A percentile compares a stretch with the other conserved stretches of the same genome.
These are phyloP conservation scores for Danaus chrysippus DNA, from an alignment of 2,888 invertebrate species.

Conservation along the genomic window DNA sequence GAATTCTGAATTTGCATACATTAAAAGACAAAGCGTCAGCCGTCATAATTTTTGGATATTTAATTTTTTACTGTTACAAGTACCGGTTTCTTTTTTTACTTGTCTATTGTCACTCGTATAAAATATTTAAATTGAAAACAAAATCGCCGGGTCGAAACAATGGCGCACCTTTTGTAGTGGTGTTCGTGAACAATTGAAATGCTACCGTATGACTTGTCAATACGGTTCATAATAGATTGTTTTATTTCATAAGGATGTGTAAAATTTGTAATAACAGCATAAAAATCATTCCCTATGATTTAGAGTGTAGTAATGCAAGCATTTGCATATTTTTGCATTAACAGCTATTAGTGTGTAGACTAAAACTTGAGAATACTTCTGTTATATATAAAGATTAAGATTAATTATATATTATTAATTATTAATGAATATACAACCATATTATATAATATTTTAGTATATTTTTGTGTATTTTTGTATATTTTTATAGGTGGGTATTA, in stretches of 20 bases:
- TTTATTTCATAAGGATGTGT: conserved; percentile 28
- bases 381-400: no score
- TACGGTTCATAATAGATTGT: conserved; percentile 29
- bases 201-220: fast-evolving
- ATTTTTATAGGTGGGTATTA: no score
- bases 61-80: conserved; percentile 77
- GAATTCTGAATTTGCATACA: conserved; percentile 61
- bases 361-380: no score
- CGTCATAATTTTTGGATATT: conserved; percentile 75
- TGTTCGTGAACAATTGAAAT: conserved; percentile 38
- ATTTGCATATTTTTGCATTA: conserved; percentile 5
- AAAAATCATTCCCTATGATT: conserved; percentile 38
- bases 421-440: no score
- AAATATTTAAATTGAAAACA: conserved; percentile 76
- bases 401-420: no score
- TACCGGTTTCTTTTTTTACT: conserved; percentile 61
- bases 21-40: conserved; percentile 66
- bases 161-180: conserved; percentile 55
- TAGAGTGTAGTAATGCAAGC: conserved; percentile 28
- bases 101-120: conserved; percentile 72
- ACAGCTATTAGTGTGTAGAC: not conserved
- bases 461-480: no score
- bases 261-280: conserved; percentile 55
- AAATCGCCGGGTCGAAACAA: conserved; percentile 73
- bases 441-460: no score